Conservation (phyloP, 2,113 vertebrate genomes). For the Fulica atra region DNA sequence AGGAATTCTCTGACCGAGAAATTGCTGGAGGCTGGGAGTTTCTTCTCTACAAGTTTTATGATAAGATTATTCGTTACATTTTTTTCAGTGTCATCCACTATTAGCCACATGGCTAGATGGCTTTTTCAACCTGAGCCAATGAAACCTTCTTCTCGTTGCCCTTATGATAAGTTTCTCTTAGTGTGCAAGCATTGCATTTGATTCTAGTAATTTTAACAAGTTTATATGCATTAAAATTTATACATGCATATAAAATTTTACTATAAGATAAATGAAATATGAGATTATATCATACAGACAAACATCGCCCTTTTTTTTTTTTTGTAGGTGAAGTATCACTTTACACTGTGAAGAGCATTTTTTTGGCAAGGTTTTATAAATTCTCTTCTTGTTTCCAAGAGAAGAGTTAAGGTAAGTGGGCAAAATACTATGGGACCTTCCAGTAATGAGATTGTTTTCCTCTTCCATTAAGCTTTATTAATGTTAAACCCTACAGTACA, state of each 20-base stretch:
- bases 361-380: background rate
- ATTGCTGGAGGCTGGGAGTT: background rate
- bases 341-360: background rate
- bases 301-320: accelerated
- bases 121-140: background rate
- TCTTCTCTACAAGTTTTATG: background rate
- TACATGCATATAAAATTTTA: background rate
- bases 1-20: background rate
- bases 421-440: background rate
- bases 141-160: background rate
- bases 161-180: background rate
- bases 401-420: background rate
- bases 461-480: background rate
- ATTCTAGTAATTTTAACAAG: background rate
- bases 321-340: background rate
- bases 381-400: background rate
- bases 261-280: background rate
- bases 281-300: background rate
- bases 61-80: background rate
- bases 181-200: background rate
- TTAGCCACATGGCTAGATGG: background rate
- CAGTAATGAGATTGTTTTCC: background rate
- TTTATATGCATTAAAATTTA: background rate
- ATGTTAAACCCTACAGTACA: background rate
- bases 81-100: background rate